These are phyloP conservation scores for Lethrus apterus DNA, from an alignment of 1,140 invertebrate genomes.

Conservation along the genomic window DNA sequence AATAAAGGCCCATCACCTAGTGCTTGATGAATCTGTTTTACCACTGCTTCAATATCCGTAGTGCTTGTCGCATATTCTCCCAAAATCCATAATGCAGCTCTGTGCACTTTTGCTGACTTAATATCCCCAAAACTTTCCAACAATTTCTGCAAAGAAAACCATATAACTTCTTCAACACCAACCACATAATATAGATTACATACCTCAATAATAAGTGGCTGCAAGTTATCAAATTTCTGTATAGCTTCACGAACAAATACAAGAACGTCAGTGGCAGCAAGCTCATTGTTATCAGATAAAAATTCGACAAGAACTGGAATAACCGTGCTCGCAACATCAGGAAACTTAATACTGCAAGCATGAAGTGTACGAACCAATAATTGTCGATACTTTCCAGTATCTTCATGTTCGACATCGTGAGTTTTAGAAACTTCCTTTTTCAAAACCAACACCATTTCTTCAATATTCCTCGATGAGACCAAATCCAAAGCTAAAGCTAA, in stretches of 20 bases:
- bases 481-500: conserved; percentile 84
- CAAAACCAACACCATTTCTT: conserved; percentile 91
- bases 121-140: conserved; percentile 78
- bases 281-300: conserved; percentile 89
- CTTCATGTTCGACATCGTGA: conserved; percentile 86
- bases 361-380: conserved; percentile 92
- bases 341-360: conserved; percentile 94
- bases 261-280: conserved; percentile 89
- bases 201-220: conserved; percentile 72
- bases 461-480: conserved; percentile 87
- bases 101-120: conserved; percentile 77
- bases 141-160: conserved; percentile 54
- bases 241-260: conserved; percentile 93
- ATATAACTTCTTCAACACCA: conserved; percentile 5
- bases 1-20: conserved; percentile 86
- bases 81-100: conserved; percentile 95
- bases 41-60: conserved; percentile 72
- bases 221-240: conserved; percentile 79
- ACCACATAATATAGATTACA: conserved; percentile 9
- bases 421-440: conserved; percentile 95
- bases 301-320: conserved; percentile 95
- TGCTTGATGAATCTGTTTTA: conserved; percentile 66
- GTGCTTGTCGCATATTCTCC: conserved; percentile 85
- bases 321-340: conserved; percentile 89
- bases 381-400: conserved; percentile 93